Percentiles rank a stretch among this genome's conserved stretches.
These are phyloP conservation scores for Mareca strepera DNA, from an alignment of 2,797 vertebrate species.

Conservation along the genomic window DNA sequence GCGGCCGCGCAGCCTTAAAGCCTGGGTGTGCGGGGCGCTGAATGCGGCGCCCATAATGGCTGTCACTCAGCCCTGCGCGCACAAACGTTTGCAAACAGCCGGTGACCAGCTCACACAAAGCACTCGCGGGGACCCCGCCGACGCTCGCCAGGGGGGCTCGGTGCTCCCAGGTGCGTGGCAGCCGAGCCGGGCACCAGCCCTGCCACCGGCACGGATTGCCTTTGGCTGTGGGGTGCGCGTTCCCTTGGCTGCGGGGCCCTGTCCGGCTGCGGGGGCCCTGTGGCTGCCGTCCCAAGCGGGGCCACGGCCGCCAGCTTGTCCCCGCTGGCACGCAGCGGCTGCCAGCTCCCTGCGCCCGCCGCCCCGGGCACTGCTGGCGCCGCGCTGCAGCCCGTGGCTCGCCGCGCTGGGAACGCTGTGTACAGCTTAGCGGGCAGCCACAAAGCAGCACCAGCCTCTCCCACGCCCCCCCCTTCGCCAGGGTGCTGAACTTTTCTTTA, in stretches of 20 bases:
- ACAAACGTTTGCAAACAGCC: not conserved
- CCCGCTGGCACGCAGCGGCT: not conserved
- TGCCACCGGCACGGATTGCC: fast-evolving
- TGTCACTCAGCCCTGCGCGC: not conserved
- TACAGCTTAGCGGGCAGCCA: not conserved
- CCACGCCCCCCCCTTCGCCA: not conserved
- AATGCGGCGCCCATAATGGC: fast-evolving
- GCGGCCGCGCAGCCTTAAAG: not conserved
- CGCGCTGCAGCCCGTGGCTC: not conserved
- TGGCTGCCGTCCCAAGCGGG: not conserved
- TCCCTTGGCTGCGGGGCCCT: not conserved
- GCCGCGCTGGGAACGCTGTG: not conserved
- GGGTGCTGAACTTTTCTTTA: not conserved
- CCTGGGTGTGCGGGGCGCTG: fast-evolving
- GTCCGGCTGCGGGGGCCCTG: not conserved
- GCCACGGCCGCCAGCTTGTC: not conserved
- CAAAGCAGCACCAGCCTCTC: not conserved
- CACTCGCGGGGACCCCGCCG: not conserved
- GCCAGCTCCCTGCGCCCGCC: not conserved
- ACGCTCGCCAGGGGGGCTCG: not conserved
- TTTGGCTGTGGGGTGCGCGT: too few species aligned
- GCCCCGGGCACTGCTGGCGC: conserved; percentile 28
- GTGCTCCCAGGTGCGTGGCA: not conserved
- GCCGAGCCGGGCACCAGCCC: not conserved
- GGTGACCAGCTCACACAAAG: not conserved